Evolutionary conservation across 92 coral and sea anemone species (phyloP), one percentile per base, ranked within the genome.

Genomic region (Plumapathes pennacea): DNA sequence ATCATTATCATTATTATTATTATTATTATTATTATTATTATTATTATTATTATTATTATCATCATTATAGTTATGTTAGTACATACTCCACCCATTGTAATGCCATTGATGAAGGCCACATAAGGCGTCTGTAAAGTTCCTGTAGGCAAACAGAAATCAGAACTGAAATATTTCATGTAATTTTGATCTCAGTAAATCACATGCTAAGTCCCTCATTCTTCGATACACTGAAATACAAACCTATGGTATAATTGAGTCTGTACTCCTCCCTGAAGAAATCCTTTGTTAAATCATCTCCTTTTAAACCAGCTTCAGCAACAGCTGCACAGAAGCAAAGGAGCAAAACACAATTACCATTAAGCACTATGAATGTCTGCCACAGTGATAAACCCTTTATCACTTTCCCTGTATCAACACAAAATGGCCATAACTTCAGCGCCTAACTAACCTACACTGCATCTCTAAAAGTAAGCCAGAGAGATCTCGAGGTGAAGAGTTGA

Each of bases 21-120:
- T n/a, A n/a, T n/a, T n/a, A n/a, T n/a, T n/a, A n/a, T n/a, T n/a
- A n/a, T n/a, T n/a, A n/a, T n/a, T n/a, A n/a, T n/a, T n/a, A n/a
- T n/a, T n/a, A n/a, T n/a, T n/a, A n/a, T n/a, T n/a, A n/a, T n/a
- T n/a, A n/a, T n/a, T n/a, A n/a, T 4, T 10, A 14, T 25, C 7
- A 19, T 1, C 12, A 17, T 29, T 8, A 14, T 7, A 6, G 5
- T 34, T 40, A 13, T 44, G 27, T 11, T 13, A 2, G 4, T 11
- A 72, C 98, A 66, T 71, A 92, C 98, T 85, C 98, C 98, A 38
- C 98, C 98, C 98, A 92, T 88, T 3, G 96, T 92, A 32, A 92
- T 88, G 20, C 98, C 98, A 69, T 92, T 75, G 21, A 92, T 92
- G 57, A 84, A 72, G 34, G 98, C 98, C 67, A 92, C 96, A 67